phyloP scores from a whole-genome alignment of 92 coral and sea anemone genomes.

The Virgularia gustaviana region DNA sequence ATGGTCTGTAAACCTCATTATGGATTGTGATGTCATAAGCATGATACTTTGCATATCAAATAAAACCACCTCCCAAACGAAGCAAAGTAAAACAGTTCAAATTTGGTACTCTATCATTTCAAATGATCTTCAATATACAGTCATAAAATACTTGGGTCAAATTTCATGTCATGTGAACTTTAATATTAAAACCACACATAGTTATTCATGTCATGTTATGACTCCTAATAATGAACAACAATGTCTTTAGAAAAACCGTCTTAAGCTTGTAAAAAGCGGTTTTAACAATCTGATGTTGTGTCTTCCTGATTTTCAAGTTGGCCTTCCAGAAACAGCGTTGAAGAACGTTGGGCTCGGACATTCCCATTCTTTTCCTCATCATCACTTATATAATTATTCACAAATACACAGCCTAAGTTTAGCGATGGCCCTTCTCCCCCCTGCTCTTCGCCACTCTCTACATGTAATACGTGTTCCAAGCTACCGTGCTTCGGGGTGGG shows the following conservation, averaged over 20 bases:
- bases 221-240: neutral
- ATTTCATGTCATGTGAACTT: too few species aligned
- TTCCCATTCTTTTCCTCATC: conserved; percentile 6
- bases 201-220: neutral
- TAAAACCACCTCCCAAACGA: too few species aligned
- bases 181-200: too few species aligned
- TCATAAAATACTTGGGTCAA: too few species aligned
- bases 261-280: neutral
- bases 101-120: too few species aligned
- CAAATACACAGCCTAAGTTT: conserved; percentile 25
- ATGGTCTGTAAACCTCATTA: too few species aligned
- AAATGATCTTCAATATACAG: too few species aligned
- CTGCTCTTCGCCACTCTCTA: neutral
- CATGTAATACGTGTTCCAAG: conserved; percentile 20
- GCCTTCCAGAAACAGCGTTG: conserved; percentile 10
- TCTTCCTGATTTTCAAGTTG: neutral
- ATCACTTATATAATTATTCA: conserved; percentile 4
- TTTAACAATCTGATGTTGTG: conserved; percentile 17
- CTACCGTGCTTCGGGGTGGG: conserved; percentile 7
- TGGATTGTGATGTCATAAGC: too few species aligned
- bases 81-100: too few species aligned
- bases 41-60: too few species aligned
- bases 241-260: neutral
- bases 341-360: neutral
- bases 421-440: neutral